Percentiles rank a stretch among this genome's conserved stretches.
Evolutionary conservation across 2,888 invertebrate genomes (phyloP).

Genomic region (Pogonocherus hispidulus): DNA sequence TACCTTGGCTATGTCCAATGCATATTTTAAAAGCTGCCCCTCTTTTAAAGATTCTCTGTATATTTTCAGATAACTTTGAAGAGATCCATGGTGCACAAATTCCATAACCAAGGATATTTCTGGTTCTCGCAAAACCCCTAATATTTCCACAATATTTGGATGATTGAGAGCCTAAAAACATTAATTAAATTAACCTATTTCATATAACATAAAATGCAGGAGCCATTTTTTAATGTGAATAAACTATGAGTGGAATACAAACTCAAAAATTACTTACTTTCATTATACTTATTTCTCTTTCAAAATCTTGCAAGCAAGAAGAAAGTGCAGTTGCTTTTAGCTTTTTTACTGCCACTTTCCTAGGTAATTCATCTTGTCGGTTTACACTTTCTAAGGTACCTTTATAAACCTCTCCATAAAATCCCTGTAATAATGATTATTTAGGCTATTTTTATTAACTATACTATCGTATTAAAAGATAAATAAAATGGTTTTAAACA

Average conservation of each 20-base stretch:
- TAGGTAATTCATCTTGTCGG: constrained; percentile 69
- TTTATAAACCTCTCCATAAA: constrained; percentile 88
- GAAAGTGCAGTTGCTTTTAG: constrained; percentile 72
- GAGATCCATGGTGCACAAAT: constrained; percentile 86
- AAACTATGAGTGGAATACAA: too few species aligned
- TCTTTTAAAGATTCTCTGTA: constrained; percentile 78
- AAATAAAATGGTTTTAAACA: too few species aligned
- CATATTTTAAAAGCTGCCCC: constrained; percentile 80
- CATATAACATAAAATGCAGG: not conserved
- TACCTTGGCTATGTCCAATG: constrained; percentile 86
- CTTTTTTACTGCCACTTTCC: constrained; percentile 79
- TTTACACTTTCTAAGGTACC: constrained; percentile 77
- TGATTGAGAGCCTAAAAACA: constrained; percentile 81
- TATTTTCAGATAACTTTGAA: constrained; percentile 84
- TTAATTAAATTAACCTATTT: not conserved
- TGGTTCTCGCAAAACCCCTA: constrained; percentile 84
- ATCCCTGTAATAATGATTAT: constrained; percentile 73
- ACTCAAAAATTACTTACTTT: constrained; percentile 71
- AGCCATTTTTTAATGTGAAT: too few species aligned
- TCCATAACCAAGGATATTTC: constrained; percentile 91
- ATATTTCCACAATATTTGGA: constrained; percentile 89
- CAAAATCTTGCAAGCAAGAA: constrained; percentile 78
- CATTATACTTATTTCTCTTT: constrained; percentile 90
- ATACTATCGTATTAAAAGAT: too few species aligned
- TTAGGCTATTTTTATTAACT: not conserved